Conservation (phyloP, 2,113 vertebrate genomes). For the Dicentrarchus labrax region DNA sequence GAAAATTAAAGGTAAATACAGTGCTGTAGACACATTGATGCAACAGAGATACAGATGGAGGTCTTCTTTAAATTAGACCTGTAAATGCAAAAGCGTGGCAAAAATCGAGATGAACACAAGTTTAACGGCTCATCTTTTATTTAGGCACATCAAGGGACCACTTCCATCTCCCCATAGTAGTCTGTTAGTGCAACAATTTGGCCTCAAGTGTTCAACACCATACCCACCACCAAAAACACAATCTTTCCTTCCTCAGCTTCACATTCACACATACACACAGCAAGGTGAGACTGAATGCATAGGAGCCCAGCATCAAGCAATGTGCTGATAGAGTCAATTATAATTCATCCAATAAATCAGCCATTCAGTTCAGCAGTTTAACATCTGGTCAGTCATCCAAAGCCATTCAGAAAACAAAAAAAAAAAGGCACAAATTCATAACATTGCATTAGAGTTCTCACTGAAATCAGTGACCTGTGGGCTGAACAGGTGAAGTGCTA, state of each 20-base stretch:
- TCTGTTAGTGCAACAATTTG: conserved; percentile 43
- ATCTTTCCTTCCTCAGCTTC: not conserved
- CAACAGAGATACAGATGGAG: not conserved
- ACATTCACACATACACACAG: conserved; percentile 10
- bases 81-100: not conserved
- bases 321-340: conserved; percentile 9
- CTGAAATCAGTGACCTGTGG: conserved; percentile 13
- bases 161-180: conserved; percentile 38
- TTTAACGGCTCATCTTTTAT: conserved; percentile 88
- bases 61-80: not conserved
- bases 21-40: too few relatives aligned
- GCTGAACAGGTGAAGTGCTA: not conserved
- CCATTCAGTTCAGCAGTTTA: conserved; percentile 2
- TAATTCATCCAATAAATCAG: conserved; percentile 26
- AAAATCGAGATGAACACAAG: conserved; percentile 50
- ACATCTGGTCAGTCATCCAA: conserved; percentile 32
- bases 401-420: conserved; percentile 42
- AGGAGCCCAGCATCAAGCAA: conserved; percentile 29
- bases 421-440: conserved; percentile 51
- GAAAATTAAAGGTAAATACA: not conserved
- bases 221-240: conserved; percentile 71
- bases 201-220: conserved; percentile 82
- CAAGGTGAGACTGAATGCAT: conserved; percentile 18
- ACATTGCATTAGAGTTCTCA: conserved; percentile 33
- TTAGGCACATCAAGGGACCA: conserved; percentile 89